These are phyloP conservation scores for Heliconius charithonia DNA, from an alignment of 2,888 invertebrate species.

Conservation along the genomic window DNA sequence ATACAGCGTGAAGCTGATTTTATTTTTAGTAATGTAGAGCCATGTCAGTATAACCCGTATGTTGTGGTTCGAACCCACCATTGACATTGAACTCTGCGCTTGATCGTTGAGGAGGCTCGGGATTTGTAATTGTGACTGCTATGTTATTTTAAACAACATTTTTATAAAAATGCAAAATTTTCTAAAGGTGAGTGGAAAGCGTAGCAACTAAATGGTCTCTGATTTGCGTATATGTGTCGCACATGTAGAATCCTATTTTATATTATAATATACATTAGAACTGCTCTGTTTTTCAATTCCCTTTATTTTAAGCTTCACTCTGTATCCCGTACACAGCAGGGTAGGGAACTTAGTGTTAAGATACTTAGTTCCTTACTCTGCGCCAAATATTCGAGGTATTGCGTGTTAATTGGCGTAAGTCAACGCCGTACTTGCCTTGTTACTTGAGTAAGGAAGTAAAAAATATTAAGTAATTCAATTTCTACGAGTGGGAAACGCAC, in stretches of 20 bases:
- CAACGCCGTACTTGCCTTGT: too few relatives aligned
- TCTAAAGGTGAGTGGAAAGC: not conserved
- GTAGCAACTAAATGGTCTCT: not conserved
- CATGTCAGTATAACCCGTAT: conserved; percentile 61
- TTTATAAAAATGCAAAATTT: too few relatives aligned
- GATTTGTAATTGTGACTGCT: not conserved
- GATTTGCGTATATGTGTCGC: not conserved
- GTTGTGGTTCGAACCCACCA: conserved; percentile 65
- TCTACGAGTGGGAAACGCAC: too few relatives aligned
- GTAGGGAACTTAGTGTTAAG: too few relatives aligned
- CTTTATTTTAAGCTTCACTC: too few relatives aligned
- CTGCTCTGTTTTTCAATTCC: not conserved
- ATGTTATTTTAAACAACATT: not conserved
- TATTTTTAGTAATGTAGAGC: conserved; percentile 54
- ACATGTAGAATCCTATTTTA: not conserved
- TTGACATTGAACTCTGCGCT: conserved; percentile 76
- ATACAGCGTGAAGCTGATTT: too few relatives aligned
- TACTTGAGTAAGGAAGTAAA: too few relatives aligned
- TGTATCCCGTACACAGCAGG: too few relatives aligned
- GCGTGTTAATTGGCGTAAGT: too few relatives aligned
- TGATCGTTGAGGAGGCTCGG: conserved; percentile 36
- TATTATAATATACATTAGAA: not conserved
- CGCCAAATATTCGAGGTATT: too few relatives aligned
- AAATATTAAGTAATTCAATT: too few relatives aligned
- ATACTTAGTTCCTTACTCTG: too few relatives aligned